phyloP scores from a whole-genome alignment of 2,888 invertebrate species.

The Heliconius sara region DNA sequence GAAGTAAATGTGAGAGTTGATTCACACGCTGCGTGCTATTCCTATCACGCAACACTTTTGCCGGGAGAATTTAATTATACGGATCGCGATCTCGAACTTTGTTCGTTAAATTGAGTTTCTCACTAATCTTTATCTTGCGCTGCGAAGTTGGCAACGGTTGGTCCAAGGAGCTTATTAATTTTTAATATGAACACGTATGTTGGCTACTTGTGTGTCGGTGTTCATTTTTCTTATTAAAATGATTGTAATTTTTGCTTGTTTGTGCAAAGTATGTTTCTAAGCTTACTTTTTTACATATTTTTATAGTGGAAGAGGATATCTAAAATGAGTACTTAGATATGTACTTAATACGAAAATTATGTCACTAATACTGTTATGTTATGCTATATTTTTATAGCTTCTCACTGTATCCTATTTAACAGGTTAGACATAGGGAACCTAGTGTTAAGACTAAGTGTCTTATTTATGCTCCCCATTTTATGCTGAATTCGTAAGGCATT shows the following conservation, averaged over 20 bases:
- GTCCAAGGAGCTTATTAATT: constrained; percentile 41
- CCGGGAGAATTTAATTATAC: constrained; percentile 76
- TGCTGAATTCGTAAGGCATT: background rate
- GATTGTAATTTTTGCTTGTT: background rate
- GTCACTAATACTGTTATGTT: no score
- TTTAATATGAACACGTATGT: background rate
- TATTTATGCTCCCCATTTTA: background rate
- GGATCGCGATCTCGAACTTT: constrained; percentile 73
- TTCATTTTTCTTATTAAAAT: background rate
- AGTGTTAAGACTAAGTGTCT: background rate
- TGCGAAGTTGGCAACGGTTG: constrained; percentile 48
- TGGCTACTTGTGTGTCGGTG: background rate
- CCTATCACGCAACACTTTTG: constrained; percentile 73
- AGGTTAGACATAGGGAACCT: background rate
- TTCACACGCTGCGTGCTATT: constrained; percentile 52
- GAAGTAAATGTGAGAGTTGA: constrained; percentile 41
- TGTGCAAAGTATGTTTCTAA: background rate
- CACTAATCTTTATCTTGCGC: constrained; percentile 73
- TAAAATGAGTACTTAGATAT: no score
- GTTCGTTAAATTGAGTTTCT: constrained; percentile 76
- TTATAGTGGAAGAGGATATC: no score
- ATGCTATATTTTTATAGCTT: no score
- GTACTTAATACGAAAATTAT: no score
- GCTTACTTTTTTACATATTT: background rate
- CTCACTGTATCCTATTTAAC: no score